Evolutionary conservation across 2,888 invertebrate species (phyloP).

Genomic region (Dexiosoma caninum): DNA sequence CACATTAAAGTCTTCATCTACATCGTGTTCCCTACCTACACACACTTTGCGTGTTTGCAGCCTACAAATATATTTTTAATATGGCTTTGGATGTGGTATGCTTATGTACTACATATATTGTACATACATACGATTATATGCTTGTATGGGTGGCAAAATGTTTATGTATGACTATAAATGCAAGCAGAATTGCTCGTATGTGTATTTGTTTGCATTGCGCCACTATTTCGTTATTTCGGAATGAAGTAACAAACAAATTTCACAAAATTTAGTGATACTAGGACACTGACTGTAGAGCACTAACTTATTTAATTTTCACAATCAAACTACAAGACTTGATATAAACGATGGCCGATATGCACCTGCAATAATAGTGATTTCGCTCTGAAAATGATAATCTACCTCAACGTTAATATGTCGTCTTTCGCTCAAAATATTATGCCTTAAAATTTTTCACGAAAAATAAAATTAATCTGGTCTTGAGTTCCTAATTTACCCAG

Average conservation of each 20-base stretch:
- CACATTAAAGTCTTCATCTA: slow-evolving; percentile 44
- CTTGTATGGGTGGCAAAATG: slow-evolving; percentile 4
- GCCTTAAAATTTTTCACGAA: no score
- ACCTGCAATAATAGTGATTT: no score
- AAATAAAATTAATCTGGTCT: no score
- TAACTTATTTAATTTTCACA: neutral
- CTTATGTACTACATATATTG: neutral
- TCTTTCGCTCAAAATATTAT: no score
- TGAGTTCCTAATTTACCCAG: no score
- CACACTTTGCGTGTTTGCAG: slow-evolving; percentile 50
- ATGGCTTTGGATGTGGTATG: slow-evolving; percentile 13
- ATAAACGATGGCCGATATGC: no score
- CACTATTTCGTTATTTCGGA: slow-evolving; percentile 12
- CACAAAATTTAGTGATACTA: neutral
- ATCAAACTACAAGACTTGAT: no score
- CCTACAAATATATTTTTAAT: slow-evolving; percentile 33
- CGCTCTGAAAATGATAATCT: no score
- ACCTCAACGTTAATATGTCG: no score
- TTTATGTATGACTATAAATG: neutral
- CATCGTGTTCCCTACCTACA: neutral
- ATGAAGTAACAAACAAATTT: slow-evolving; percentile 34
- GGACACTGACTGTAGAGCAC: neutral
- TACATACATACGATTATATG: slow-evolving; percentile 4
- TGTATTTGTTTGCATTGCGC: slow-evolving; percentile 31
- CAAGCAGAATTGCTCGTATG: slow-evolving; percentile 24